A percentile compares a stretch with the other conserved stretches of the same genome.
Conservation (phyloP, 2,888 invertebrate species). For the Hyalella azteca region DNA sequence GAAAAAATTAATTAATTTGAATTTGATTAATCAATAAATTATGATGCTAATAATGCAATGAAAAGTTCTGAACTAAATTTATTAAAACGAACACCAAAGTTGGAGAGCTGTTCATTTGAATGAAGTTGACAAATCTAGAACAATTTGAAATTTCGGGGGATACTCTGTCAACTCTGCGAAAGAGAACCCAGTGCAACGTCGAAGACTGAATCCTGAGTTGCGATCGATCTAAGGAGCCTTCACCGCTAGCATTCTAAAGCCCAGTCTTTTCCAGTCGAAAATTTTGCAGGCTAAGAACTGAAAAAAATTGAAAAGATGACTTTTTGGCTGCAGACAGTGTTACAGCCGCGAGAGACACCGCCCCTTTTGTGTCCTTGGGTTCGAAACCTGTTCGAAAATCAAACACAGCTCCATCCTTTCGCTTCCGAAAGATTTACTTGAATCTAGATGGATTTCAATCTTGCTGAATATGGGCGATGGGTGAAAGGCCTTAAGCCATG, state of each 20-base stretch:
- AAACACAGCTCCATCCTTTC: neutral
- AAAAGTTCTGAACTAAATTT: no score
- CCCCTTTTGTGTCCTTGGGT: neutral
- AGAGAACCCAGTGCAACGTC: no score
- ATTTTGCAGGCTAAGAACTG: neutral
- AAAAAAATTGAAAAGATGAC: no score
- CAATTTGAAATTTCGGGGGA: no score
- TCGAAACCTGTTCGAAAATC: neutral
- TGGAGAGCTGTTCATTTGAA: no score
- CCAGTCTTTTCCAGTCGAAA: neutral
- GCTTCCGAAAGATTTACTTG: neutral
- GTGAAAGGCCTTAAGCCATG: no score
- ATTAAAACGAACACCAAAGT: no score
- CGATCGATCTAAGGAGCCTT: neutral
- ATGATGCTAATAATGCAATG: no score
- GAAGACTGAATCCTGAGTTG: neutral
- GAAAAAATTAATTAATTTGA: no score
- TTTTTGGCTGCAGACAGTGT: neutral
- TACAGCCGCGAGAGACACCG: slow-evolving; percentile 1
- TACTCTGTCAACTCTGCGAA: no score
- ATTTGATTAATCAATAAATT: no score
- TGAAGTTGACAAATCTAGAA: no score
- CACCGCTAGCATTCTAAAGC: neutral
- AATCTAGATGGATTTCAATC: slow-evolving; percentile 1
- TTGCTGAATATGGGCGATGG: neutral